A percentile compares a stretch with the other conserved stretches of the same genome.
Evolutionary conservation across 2,113 vertebrate genomes (phyloP).

Genomic region (Atractosteus spatula): DNA sequence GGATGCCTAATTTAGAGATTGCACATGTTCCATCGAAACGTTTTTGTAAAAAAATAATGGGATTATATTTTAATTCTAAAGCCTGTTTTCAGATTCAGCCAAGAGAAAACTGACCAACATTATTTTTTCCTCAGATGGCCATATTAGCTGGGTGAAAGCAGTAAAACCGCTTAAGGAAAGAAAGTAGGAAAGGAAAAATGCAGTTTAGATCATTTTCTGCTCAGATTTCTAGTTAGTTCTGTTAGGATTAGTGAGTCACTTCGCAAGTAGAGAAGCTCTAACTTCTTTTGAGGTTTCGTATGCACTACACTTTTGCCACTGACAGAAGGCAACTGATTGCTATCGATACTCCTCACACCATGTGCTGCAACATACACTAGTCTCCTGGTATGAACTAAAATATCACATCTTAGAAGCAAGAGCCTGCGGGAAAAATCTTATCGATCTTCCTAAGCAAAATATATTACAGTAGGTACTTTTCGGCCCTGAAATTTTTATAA

Average conservation of each 20-base stretch:
- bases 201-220: slow-evolving; percentile 23
- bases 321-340: slow-evolving; percentile 8
- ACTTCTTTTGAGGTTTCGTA: slow-evolving; percentile 4
- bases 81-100: slow-evolving; percentile 12
- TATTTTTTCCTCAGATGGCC: neutral
- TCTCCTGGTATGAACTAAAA: neutral
- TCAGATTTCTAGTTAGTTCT: slow-evolving; percentile 18
- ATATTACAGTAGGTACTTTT: no score
- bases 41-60: slow-evolving; percentile 18
- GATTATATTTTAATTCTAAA: slow-evolving; percentile 8
- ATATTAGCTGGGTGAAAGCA: slow-evolving; percentile 15
- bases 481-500: no score
- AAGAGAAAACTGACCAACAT: neutral
- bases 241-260: slow-evolving; percentile 15
- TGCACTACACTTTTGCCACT: neutral
- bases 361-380: neutral
- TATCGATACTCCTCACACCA: neutral
- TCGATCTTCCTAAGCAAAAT: no score
- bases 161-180: slow-evolving; percentile 2
- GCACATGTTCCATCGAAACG: neutral
- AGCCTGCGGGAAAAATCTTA: no score
- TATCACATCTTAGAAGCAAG: no score
- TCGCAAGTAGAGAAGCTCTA: slow-evolving; percentile 18
- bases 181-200: slow-evolving; percentile 6
- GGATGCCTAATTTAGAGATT: neutral